Evolutionary conservation across 1,140 invertebrate species (phyloP).

Genomic region (Eumaeus atala): DNA sequence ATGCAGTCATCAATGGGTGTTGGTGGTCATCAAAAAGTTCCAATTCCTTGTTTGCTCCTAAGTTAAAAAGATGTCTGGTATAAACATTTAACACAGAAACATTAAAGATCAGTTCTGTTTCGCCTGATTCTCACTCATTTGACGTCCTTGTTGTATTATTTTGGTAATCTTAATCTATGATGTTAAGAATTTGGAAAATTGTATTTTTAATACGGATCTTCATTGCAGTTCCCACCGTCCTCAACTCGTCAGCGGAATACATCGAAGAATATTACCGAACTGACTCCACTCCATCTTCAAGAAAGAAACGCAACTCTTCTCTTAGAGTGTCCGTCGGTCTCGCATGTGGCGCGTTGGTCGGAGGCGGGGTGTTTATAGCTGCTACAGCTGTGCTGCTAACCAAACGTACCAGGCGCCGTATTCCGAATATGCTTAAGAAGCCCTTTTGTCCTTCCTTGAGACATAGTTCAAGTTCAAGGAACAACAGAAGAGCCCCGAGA

Average conservation of each 20-base stretch:
- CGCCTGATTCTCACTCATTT: too few species aligned
- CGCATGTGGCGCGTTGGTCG: slow-evolving; percentile 82
- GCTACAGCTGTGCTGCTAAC: slow-evolving; percentile 82
- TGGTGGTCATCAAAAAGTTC: too few species aligned
- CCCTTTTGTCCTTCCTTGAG: slow-evolving; percentile 53
- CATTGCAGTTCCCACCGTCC: slow-evolving; percentile 47
- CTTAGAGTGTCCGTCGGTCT: slow-evolving; percentile 84
- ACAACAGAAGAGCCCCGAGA: slow-evolving; percentile 49
- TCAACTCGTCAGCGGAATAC: slow-evolving; percentile 53
- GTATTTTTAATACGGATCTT: slow-evolving; percentile 2
- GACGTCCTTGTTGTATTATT: too few species aligned
- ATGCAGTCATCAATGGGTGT: too few species aligned
- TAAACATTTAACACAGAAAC: too few species aligned
- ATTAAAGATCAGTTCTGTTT: too few species aligned
- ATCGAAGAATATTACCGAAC: slow-evolving; percentile 61
- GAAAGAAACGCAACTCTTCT: slow-evolving; percentile 79
- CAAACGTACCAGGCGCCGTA: slow-evolving; percentile 79
- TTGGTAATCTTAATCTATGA: too few species aligned
- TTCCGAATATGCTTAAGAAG: slow-evolving; percentile 56
- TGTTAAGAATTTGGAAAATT: too few species aligned
- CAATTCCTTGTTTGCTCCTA: too few species aligned
- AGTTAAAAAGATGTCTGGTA: too few species aligned
- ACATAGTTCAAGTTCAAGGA: slow-evolving; percentile 38
- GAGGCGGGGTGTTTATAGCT: slow-evolving; percentile 67
- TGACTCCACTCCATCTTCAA: slow-evolving; percentile 71